A percentile compares a stretch with the other conserved stretches of the same genome.
Conservation (phyloP, 2,888 invertebrate species). For the Tetanocera ferruginea region DNA sequence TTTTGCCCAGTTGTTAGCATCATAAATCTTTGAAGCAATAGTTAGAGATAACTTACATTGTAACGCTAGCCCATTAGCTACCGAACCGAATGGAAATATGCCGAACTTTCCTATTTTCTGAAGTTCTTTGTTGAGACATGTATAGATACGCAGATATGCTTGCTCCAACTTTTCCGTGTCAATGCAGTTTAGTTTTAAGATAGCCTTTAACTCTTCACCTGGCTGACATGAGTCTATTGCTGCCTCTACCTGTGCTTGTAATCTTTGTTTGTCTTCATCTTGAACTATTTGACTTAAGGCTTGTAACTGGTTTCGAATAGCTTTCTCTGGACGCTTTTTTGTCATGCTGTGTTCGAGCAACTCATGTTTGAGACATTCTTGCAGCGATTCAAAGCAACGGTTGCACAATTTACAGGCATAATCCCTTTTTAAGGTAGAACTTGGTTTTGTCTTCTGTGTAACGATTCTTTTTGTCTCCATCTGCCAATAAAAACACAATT, state of each 20-base stretch:
- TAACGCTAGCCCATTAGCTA: constrained; percentile 79
- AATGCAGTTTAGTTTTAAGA: constrained; percentile 54
- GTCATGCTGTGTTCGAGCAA: constrained; percentile 54
- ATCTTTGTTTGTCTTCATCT: constrained; percentile 50
- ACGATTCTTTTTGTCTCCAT: neutral
- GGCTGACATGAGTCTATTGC: constrained; percentile 45
- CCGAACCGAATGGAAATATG: constrained; percentile 80
- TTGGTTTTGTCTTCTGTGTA: neutral
- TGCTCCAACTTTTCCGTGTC: constrained; percentile 50
- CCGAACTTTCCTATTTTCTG: constrained; percentile 56
- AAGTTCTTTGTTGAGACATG: constrained; percentile 57
- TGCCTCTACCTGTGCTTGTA: constrained; percentile 48
- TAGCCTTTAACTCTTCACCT: constrained; percentile 50
- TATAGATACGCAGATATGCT: constrained; percentile 54
- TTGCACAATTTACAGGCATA: constrained; percentile 58
- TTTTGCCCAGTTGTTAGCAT: too few species aligned
- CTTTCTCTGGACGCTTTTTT: constrained; percentile 48
- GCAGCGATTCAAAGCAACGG: constrained; percentile 50
- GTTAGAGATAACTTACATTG: constrained; percentile 63
- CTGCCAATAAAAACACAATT: neutral
- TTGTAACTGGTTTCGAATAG: constrained; percentile 51
- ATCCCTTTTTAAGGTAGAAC: neutral
- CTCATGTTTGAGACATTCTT: constrained; percentile 62
- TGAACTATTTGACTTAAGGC: constrained; percentile 50
- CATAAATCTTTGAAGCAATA: neutral